Evolutionary conservation across 2,797 vertebrate species (phyloP).

Genomic region (Melanotaenia pygmaea): DNA sequence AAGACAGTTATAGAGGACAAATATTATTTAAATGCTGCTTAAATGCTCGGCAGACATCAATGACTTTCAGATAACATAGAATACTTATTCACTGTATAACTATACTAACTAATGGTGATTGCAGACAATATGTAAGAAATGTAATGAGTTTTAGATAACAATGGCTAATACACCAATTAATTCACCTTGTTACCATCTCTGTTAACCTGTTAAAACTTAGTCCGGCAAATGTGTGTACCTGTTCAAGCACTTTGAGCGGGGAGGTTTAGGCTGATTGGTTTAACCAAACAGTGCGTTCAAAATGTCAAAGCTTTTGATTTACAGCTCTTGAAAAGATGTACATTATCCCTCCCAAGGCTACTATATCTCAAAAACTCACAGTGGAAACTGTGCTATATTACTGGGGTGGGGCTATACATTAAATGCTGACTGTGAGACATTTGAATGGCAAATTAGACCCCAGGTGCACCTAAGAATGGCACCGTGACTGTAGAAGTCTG

Average conservation of each 20-base stretch:
- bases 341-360: constrained; percentile 12
- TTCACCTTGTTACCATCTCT: constrained; percentile 65
- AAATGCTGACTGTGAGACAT: constrained; percentile 80
- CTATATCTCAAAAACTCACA: constrained; percentile 91
- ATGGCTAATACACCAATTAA: constrained; percentile 76
- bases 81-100: constrained; percentile 82
- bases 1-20: constrained; percentile 96
- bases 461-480: constrained; percentile 91
- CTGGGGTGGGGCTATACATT: constrained; percentile 93
- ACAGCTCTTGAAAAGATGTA: neutral
- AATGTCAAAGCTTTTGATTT: neutral
- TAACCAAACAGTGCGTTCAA: constrained; percentile 8
- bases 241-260: neutral
- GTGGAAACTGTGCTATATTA: constrained; percentile 86
- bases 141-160: constrained; percentile 71
- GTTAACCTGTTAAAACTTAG: neutral
- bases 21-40: constrained; percentile 84
- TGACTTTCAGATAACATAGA: constrained; percentile 70
- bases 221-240: no score
- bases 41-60: constrained; percentile 79
- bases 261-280: neutral
- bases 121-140: constrained; percentile 73
- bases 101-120: constrained; percentile 82
- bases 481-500: constrained; percentile 87
- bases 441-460: constrained; percentile 90